These are phyloP conservation scores for Poeciliopsis infans DNA, from an alignment of 2,797 vertebrate genomes.

Conservation along the genomic window DNA sequence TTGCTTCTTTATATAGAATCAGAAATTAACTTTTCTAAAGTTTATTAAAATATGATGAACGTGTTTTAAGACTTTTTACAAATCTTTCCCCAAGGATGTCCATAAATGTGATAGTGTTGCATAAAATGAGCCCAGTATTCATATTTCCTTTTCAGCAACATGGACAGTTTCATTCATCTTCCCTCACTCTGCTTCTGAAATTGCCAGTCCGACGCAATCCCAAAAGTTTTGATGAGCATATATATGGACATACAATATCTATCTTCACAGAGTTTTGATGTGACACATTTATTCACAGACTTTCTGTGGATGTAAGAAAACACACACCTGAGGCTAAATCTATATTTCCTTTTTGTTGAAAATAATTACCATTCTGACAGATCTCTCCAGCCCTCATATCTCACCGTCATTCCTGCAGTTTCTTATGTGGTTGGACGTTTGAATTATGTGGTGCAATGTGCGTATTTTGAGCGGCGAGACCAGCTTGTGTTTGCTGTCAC, in stretches of 20 bases:
- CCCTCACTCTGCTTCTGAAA: conserved; percentile 29
- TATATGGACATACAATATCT: conserved; percentile 15
- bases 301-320: conserved; percentile 36
- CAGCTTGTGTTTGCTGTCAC: conserved; percentile 59
- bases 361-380: conserved; percentile 72
- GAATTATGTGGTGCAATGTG: conserved; percentile 56
- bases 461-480: conserved; percentile 50
- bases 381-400: conserved; percentile 44
- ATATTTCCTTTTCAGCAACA: conserved; percentile 48
- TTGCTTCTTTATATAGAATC: background rate
- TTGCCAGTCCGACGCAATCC: conserved; percentile 62
- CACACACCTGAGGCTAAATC: conserved; percentile 65
- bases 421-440: conserved; percentile 63
- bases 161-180: conserved; percentile 45
- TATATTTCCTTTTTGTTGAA: conserved; percentile 56
- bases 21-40: background rate
- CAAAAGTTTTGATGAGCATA: conserved; percentile 58
- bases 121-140: conserved; percentile 9
- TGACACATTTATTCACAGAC: conserved; percentile 56
- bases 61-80: background rate
- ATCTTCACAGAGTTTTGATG: conserved; percentile 41
- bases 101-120: background rate
- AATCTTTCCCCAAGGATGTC: background rate
- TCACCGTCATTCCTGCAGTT: conserved; percentile 45
- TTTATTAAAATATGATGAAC: background rate